phyloP scores from a whole-genome alignment of 2,888 invertebrate species.

The Aplocera efformata region DNA sequence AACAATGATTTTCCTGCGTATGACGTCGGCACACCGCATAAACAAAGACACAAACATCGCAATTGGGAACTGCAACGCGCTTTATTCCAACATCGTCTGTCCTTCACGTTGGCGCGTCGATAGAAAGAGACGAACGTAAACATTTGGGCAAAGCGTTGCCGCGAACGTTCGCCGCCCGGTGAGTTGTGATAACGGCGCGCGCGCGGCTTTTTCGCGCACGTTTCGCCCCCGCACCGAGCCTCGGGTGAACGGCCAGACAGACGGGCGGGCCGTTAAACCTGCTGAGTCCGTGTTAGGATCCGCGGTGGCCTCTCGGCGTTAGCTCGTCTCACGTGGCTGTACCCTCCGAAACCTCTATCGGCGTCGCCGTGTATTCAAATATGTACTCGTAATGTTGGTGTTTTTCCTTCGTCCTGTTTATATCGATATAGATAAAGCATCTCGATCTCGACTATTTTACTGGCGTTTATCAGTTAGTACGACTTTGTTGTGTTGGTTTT shows the following conservation, averaged over 20 bases:
- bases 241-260: constrained; percentile 80
- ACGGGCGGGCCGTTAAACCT: constrained; percentile 76
- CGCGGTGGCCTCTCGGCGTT: constrained; percentile 59
- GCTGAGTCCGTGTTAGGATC: constrained; percentile 57
- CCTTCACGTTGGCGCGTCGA: constrained; percentile 4
- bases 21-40: constrained; percentile 9
- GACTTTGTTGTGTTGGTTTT: no score
- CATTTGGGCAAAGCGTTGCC: constrained; percentile 7
- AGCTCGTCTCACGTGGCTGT: constrained; percentile 30
- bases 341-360: constrained; percentile 32
- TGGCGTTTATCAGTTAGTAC: no score
- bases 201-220: constrained; percentile 74
- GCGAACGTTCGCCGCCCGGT: constrained; percentile 16
- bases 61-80: constrained; percentile 10
- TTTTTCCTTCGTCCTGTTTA: no score
- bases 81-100: constrained; percentile 5
- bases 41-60: constrained; percentile 5
- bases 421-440: no score
- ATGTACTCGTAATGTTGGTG: no score
- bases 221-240: constrained; percentile 70
- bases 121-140: constrained; percentile 13
- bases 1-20: no score
- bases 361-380: constrained; percentile 13
- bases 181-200: constrained; percentile 57
- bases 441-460: no score